Evolutionary conservation across 2,113 vertebrate species (phyloP).

Genomic region (Trematomus loennbergii): DNA sequence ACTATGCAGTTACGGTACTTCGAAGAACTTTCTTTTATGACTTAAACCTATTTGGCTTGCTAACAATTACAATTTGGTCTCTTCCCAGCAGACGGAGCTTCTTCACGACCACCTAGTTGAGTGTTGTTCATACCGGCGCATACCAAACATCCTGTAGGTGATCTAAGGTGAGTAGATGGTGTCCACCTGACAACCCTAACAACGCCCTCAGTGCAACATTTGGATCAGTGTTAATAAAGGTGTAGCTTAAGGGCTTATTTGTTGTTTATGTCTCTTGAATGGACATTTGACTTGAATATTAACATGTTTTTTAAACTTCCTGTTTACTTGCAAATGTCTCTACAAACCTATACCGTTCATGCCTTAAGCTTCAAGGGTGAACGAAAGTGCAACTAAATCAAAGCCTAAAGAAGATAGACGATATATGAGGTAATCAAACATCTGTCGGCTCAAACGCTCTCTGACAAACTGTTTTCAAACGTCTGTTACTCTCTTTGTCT

Average conservation of each 20-base stretch:
- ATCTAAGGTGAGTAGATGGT: background rate
- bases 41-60: background rate
- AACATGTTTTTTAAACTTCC: background rate
- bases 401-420: slow-evolving; percentile 8
- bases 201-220: background rate
- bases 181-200: background rate
- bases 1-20: background rate
- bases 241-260: background rate
- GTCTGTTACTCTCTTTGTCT: slow-evolving; percentile 46
- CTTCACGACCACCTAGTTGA: background rate
- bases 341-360: background rate
- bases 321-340: background rate
- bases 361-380: background rate
- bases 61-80: background rate
- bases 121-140: no score
- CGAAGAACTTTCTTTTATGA: background rate
- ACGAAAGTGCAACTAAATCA: background rate
- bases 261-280: background rate
- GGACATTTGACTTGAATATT: background rate
- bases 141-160: background rate
- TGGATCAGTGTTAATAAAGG: background rate
- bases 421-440: slow-evolving; percentile 35
- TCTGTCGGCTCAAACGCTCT: slow-evolving; percentile 24
- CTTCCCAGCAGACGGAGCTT: background rate
- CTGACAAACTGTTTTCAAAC: slow-evolving; percentile 26